Evolutionary conservation across 2,888 invertebrate species (phyloP), one percentile per base, ranked within the genome.

Genomic region (Megamerina dolium): DNA sequence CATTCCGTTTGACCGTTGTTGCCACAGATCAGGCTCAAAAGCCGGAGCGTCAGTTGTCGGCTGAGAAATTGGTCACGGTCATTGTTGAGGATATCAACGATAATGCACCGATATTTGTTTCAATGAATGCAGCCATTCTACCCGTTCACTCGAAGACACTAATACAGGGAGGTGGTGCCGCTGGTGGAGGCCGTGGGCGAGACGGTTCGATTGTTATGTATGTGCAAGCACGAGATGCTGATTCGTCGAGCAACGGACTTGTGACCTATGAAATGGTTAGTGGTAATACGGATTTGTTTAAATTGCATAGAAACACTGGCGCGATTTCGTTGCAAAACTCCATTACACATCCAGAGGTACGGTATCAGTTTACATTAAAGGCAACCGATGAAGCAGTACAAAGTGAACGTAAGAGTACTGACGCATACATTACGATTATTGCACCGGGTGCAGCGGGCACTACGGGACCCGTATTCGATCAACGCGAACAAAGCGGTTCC

Each of bases 71-170:
- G 45, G 90, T 94, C 2, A 90, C 90, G 5, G 90, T 94, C 27
- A 89, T 91, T 48, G 90, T 94, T 5, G 90, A 91, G 68, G 93
- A 94, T 67, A 82, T 92, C 47, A 94, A 94, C 67, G 94, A 95
- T 68, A 92, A 93, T 68, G 87, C 89, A 5, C 94, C 94, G 1
- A 76, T 85, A 16, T 93, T 93, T 65, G 85, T 88, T 3, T 91
- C 90, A 35, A 89, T 92, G 88, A 90, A 89, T 58, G 87, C 92
- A 1, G 91, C 89, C 1, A 78, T 91, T n/a, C 73, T 92, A 33
- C 83, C 83, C 37, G 44, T 45, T 31, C 32, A 35, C 1, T 37
- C 40, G 1, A 46, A 41, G 14, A 46, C 48, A 12, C 12, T 41
- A 9, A 40, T 43, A 37, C 39, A 46, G 31, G 37, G 19, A 34